A percentile compares a stretch with the other conserved stretches of the same genome.
Evolutionary conservation across 2,797 vertebrate species (phyloP).

Genomic region (Notamacropus eugenii): DNA sequence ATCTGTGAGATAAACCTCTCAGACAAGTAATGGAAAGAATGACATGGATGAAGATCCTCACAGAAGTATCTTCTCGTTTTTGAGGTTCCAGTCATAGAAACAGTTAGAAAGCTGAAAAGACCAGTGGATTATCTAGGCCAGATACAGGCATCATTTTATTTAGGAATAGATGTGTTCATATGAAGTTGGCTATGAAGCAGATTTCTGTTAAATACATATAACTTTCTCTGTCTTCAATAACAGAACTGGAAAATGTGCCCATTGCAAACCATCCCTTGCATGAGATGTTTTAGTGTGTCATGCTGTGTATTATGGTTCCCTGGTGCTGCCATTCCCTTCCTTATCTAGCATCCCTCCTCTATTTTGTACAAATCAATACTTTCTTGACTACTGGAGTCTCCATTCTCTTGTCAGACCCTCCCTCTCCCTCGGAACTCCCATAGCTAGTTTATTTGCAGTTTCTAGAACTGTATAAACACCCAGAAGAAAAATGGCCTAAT

Average conservation of each 20-base stretch:
- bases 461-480: not conserved
- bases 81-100: not conserved
- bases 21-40: not conserved
- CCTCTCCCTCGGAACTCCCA: not conserved
- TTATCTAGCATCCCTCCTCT: not conserved
- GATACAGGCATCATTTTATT: slow-evolving; percentile 19
- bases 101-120: not conserved
- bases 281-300: not conserved
- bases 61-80: not conserved
- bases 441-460: not conserved
- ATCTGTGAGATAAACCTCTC: not conserved
- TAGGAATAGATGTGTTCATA: not conserved
- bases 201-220: slow-evolving; percentile 3
- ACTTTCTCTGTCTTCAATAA: slow-evolving; percentile 32
- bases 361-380: not conserved
- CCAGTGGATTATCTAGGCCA: not conserved
- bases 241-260: not conserved
- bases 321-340: not conserved
- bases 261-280: not conserved
- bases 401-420: not conserved
- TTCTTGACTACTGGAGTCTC: not conserved
- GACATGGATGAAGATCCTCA: not conserved
- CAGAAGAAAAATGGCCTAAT: not conserved
- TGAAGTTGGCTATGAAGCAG: slow-evolving; percentile 21
- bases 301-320: not conserved